phyloP scores from a whole-genome alignment of 2,888 invertebrate species.

The Camponotus fellah region DNA sequence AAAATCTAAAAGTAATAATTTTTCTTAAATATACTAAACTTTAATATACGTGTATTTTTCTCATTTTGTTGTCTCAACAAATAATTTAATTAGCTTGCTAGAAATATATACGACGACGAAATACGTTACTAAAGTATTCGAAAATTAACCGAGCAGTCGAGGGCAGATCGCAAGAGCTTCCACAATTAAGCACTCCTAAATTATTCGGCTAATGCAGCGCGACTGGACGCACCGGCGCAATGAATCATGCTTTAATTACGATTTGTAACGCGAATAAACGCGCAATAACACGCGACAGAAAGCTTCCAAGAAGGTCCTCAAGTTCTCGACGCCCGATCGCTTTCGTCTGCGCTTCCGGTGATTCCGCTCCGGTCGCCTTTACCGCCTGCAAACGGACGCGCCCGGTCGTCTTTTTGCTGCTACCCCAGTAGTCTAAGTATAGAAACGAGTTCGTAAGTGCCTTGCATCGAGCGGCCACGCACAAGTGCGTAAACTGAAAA shows the following conservation, averaged over 20 bases:
- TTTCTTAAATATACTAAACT: not conserved
- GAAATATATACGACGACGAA: not conserved
- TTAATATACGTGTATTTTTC: not conserved
- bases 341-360: conserved; percentile 52
- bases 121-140: not conserved
- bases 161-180: not conserved
- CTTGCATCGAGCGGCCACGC: conserved; percentile 46
- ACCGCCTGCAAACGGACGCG: conserved; percentile 13
- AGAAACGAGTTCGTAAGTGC: conserved; percentile 74
- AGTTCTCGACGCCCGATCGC: conserved; percentile 51
- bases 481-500: conserved; percentile 26
- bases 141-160: not conserved
- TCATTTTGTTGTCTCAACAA: not conserved
- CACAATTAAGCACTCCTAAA: conserved; percentile 33
- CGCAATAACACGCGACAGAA: conserved; percentile 36
- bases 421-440: conserved; percentile 67
- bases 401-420: conserved; percentile 41
- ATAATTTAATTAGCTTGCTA: not conserved
- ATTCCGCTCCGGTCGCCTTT: conserved; percentile 38
- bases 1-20: not conserved
- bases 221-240: conserved; percentile 20
- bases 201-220: conserved; percentile 23
- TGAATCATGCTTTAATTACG: conserved; percentile 48
- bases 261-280: conserved; percentile 39
- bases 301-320: conserved; percentile 39